Evolutionary conservation across 2,113 vertebrate genomes (phyloP).

Genomic region (Malurus melanocephalus): DNA sequence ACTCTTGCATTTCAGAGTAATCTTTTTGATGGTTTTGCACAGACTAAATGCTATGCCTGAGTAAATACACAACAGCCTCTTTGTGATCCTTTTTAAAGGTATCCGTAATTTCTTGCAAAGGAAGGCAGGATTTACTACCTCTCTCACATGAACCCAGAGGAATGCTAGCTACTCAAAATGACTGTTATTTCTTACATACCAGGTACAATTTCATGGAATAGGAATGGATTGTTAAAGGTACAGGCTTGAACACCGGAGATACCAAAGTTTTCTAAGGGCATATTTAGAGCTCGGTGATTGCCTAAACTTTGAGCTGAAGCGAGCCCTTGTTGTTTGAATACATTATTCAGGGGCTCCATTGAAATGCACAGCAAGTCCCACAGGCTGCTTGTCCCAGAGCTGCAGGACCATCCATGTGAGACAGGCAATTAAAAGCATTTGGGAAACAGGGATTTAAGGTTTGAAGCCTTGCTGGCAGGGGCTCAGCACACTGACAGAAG

Average conservation of each 20-base stretch:
- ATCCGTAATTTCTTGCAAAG: background rate
- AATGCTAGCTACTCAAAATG: background rate
- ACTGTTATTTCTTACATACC: background rate
- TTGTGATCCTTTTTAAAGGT: background rate
- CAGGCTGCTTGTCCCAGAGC: background rate
- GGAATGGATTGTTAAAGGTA: background rate
- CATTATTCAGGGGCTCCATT: background rate
- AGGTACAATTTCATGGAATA: background rate
- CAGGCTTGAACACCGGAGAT: background rate
- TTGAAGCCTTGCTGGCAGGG: background rate
- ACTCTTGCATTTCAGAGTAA: background rate
- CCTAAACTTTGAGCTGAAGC: background rate
- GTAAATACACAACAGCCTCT: background rate
- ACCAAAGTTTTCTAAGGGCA: background rate
- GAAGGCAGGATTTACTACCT: background rate
- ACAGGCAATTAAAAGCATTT: conserved; percentile 8
- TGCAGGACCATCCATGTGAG: background rate
- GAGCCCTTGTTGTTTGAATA: background rate
- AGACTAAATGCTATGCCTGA: background rate
- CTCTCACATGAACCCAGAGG: background rate
- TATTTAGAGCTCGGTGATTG: background rate
- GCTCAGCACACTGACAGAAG: conserved; percentile 2
- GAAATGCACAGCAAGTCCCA: conserved; percentile 19
- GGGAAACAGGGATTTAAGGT: background rate
- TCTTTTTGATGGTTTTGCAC: background rate